These are phyloP conservation scores for Xanthia togata DNA, from an alignment of 2,888 invertebrate genomes.

Conservation along the genomic window DNA sequence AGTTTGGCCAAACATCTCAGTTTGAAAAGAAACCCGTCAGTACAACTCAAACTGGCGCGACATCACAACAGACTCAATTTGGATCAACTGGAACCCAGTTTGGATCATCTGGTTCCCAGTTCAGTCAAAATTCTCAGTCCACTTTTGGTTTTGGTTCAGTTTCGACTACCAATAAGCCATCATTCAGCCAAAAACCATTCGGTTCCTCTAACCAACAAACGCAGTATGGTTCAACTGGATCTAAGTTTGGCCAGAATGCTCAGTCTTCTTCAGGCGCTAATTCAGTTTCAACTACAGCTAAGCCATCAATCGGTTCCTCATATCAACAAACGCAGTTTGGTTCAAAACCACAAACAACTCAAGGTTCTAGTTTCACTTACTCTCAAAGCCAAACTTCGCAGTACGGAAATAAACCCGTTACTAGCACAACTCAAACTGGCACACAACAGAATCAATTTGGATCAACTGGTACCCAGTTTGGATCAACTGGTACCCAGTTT, in stretches of 20 bases:
- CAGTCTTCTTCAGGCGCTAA: conserved; percentile 3
- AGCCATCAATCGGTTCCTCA: conserved; percentile 16
- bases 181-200: background rate
- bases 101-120: background rate
- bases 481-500: conserved; percentile 9
- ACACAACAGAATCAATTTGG: conserved; percentile 42
- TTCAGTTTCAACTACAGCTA: conserved; percentile 1
- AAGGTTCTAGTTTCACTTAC: conserved; percentile 36
- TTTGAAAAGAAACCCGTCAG: conserved; percentile 12
- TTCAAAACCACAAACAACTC: conserved; percentile 22
- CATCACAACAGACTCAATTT: conserved; percentile 38
- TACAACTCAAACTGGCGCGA: conserved; percentile 10
- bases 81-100: background rate
- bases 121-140: conserved; percentile 12
- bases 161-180: background rate
- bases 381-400: conserved; percentile 31
- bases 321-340: conserved; percentile 37
- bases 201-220: conserved; percentile 23
- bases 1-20: conserved; percentile 12
- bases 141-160: background rate
- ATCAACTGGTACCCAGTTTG: conserved; percentile 12
- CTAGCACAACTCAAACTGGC: conserved; percentile 7
- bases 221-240: conserved; percentile 12
- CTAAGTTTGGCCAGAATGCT: conserved; percentile 20
- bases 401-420: conserved; percentile 31